Evolutionary conservation across 2,797 vertebrate species (phyloP).

Genomic region (Nyctibius grandis): DNA sequence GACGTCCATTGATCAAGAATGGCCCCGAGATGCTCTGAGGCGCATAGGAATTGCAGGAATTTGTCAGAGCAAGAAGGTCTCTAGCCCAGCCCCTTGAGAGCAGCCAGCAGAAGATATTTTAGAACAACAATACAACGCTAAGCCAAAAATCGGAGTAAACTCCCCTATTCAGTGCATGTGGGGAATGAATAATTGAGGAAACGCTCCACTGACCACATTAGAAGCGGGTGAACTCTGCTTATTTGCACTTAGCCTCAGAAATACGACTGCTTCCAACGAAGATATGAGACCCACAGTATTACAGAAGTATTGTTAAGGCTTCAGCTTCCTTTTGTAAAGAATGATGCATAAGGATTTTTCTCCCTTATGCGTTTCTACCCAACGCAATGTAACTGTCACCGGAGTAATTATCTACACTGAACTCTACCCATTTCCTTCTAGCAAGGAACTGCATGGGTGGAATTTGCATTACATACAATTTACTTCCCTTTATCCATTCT

Average conservation of each 20-base stretch:
- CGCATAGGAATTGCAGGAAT: not conserved
- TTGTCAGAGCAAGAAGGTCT: not conserved
- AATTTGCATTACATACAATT: constrained; percentile 24
- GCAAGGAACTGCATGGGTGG: not conserved
- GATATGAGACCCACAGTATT: not conserved
- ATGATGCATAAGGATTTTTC: not conserved
- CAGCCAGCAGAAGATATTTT: not conserved
- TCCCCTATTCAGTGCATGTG: not conserved
- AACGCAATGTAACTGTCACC: not conserved
- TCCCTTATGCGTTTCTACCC: not conserved
- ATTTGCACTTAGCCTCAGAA: not conserved
- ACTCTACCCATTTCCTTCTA: not conserved
- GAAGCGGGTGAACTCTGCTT: not conserved
- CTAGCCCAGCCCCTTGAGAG: not conserved
- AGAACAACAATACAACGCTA: not conserved
- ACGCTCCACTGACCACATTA: not conserved
- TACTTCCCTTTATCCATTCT: constrained; percentile 34
- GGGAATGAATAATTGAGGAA: not conserved
- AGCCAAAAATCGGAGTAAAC: not conserved
- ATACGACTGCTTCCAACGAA: not conserved
- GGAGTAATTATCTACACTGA: not conserved
- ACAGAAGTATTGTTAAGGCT: not conserved
- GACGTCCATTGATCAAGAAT: not conserved
- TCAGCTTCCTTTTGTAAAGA: not conserved
- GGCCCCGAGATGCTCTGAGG: not conserved